Base-by-base conservation (phyloP, 2,888 invertebrate species). In the Synanthedon myopaeformis region DNA sequence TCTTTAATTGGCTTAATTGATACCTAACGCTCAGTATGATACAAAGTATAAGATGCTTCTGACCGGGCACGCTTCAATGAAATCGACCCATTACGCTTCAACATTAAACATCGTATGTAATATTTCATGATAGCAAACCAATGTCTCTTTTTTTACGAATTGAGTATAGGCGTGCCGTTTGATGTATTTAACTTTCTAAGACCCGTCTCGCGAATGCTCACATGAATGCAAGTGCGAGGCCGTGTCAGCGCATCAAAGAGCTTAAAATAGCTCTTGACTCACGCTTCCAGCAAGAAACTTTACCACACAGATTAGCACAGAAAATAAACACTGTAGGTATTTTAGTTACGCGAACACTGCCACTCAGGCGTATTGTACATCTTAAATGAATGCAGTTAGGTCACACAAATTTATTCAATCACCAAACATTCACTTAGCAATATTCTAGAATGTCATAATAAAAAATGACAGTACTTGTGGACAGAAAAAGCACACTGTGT, bases 1-100 rank as follows among this genome's bases (percentile, higher is more conserved):
- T 73, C 71, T 80, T 74, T 82, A 79, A 85, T 82, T 82, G 82
- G 64, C 70, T 76, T 80, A 79, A 84, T 83, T 79, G 73, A 65
- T 68, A 45, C 57, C 56, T 53, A 55, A 55, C 58, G 55, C 54
- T 42, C 51, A 52, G 35, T 35, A 41, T 42, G 45, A 61, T 55
- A 35, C 35, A 35, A 35, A 6, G 35, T 45, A 45, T 45, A 45
- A 45, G 45, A 59, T 53, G 57, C 53, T 56, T 55, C 56, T 55
- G 58, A 23, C 50, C 49, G 54, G 52, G 50, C 57, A 55, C 53
- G 56, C 55, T 55, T 55, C 48, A 52, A 12, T 45, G 45, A 8
- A 45, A 13, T 45, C 13, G 55, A 52, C 52, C 49, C 52, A 49
- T 54, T 54, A 54, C 28, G 13, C 14, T 51, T 51, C 13, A 45